Base-by-base conservation (phyloP, 2,888 invertebrate genomes). In the Trichopoda pennipes region DNA sequence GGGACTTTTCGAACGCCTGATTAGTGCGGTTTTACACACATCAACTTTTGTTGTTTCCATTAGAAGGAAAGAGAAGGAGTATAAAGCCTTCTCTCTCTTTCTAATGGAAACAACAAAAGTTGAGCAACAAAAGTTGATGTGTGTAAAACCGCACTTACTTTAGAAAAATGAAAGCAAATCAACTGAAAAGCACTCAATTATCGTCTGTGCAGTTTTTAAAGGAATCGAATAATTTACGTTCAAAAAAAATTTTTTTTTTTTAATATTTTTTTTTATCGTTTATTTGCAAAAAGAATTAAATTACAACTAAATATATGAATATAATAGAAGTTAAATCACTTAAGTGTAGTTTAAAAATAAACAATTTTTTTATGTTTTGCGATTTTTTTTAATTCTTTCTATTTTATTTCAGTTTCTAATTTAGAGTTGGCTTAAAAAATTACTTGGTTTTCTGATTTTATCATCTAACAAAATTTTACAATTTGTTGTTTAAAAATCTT, bases 401-500 rank as follows among this genome's bases (percentile, higher is more conserved):
- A 32, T 32, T 78, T 64, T 70, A 60, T 38, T 55, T 76, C 19
- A n/a, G n/a, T 68, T 63, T 58, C 28, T 74, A 44, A 55, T 74
- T 47, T 66, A 69, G 61, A 66, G 74, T 77, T 55, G 75, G 42
- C 61, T 69, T 64, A 79, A 72, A 81, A 77, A 63, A 66, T 53
- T 72, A 80, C 63, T 28, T 35, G 58, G 79, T 82, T 80, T 49
- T 17, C 17, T 14, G 47, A 75, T 49, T 82, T 56, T 35, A 38
- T 83, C 64, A 56, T 60, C 44, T 74, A 79, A 80, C 70, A 83
- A 77, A 74, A 76, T 80, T 56, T 76, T 80, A 84, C 75, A 83
- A 74, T 75, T 61, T 82, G 77, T 80, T 81, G 61, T 80, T 85
- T 75, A 83, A 64, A 85, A 84, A 85, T 83, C 85, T 88, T 87